Base-by-base conservation (phyloP, 2,888 invertebrate genomes). In the Cremastobaeus sp. region DNA sequence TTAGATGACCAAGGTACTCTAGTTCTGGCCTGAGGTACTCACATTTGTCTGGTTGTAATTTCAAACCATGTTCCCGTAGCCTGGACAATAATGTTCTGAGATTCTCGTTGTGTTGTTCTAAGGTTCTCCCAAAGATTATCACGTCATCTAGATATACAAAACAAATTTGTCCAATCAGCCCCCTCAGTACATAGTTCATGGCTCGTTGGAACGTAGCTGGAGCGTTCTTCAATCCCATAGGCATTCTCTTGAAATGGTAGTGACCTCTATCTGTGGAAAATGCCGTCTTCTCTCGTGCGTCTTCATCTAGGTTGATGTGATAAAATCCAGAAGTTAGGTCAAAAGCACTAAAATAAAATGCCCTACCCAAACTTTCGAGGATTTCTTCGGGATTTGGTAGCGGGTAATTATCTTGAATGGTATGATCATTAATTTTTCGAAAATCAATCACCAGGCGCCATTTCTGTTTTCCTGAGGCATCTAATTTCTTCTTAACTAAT, bases 61-160 rank as follows among this genome's bases (percentile, higher is more conserved):
- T 30, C 12, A 47, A 21, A 3, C 30, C 30, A 21, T 28, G 17
- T 28, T 47, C 15, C 17, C 47, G 28, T 17, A 47, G 11, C 11
- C 28, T 28, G 1, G 28, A 15, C 1, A 47, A 15, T n/a, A 47
- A 8, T 9, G 5, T 47, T 47, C 4, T 12, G 2, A 47, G 9
- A 8, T 47, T 47, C 0, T 30, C 30, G 4, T 30, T 30, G 17
- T 47, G 47, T 30, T 47, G 12, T 1, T 47, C 5, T 1, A 47
- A n/a, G n/a, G n/a, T 4, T n/a, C n/a, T n/a, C n/a, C n/a, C n/a
- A n/a, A n/a, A n/a, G n/a, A n/a, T n/a, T n/a, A n/a, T n/a, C n/a
- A 47, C 30, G 17, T 45, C 45, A 15, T 47, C 30, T 3, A 30
- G n/a, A 30, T 47, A 47, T 0, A 30, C 47, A 14, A 47, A 45